Evolutionary conservation across 2,888 invertebrate genomes (phyloP), one percentile per base, ranked within the genome.

Genomic region (Eubasilissa splendida): DNA sequence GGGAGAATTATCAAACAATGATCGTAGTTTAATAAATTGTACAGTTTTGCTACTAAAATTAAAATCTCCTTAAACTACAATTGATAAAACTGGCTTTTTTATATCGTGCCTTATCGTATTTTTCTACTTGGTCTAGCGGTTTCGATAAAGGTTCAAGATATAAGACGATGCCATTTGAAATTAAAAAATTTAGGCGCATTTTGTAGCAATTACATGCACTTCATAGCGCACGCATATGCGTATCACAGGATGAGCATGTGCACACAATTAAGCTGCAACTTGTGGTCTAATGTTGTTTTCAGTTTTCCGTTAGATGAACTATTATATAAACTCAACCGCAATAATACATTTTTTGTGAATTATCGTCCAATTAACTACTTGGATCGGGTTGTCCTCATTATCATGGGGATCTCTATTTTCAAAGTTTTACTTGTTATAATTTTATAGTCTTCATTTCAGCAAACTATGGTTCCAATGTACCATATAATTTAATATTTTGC

Each of bases 151-250:
- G 33, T 71, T 14, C 11, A n/a, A 31, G 71, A 71, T 71, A 52
- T 10, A n/a, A 2, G 12, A 54, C 12, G 53, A 56, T 56, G 54
- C 54, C 14, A 54, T 11, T 71, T 11, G 33, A 33, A 56, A 71
- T 54, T 71, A n/a, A 22, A 33, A 12, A 71, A 71, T 71, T 71
- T 56, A 71, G 33, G 54, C 33, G n/a, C 76, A 53, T 31, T 76
- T 65, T 76, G 76, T 76, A 76, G 12, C 76, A 65, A 76, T 76
- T 76, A 76, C 76, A 76, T 65, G 76, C 76, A 56, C n/a, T n/a
- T 65, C 75, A 75, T 75, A 75, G 50, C 60, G 75, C 75, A 75
- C 75, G 75, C 59, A 33, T 14, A 42, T 12, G 33, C 12, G 12
- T 9, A 31, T 63, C 63, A 31, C 22, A 63, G 33, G 7, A 42